A percentile compares a stretch with the other conserved stretches of the same genome.
Conservation (phyloP, 2,888 invertebrate species). For the Hypolimnas misippus region DNA sequence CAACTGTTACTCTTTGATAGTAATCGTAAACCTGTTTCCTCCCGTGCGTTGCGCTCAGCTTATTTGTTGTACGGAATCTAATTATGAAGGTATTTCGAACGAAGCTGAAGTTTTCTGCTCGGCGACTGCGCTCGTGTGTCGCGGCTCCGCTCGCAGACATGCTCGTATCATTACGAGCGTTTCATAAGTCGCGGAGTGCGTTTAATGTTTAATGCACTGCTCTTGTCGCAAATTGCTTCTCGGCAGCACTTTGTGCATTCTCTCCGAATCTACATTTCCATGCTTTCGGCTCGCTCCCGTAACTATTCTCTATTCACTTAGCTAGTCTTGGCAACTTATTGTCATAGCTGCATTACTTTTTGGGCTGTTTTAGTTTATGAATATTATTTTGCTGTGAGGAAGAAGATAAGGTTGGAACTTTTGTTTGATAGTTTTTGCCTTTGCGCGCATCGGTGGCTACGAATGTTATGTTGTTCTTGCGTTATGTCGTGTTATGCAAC, state of each 20-base stretch:
- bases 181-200: constrained; percentile 10
- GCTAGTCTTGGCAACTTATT: neutral
- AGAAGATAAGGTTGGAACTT: neutral
- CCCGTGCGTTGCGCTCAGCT: neutral
- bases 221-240: constrained; percentile 21
- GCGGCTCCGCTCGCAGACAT: neutral
- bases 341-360: constrained; percentile 3
- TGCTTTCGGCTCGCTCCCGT: neutral
- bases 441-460: neutral
- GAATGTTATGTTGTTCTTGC: neutral
- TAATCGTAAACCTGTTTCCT: neutral
- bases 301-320: constrained; percentile 1
- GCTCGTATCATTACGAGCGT: neutral
- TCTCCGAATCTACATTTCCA: neutral
- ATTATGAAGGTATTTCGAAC: neutral
- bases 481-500: neutral
- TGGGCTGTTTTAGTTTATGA: neutral
- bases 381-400: too few relatives aligned
- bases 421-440: neutral
- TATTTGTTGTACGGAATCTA: neutral
- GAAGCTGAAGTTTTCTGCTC: too few relatives aligned
- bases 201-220: constrained; percentile 19
- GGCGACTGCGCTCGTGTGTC: too few relatives aligned
- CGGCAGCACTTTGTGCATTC: neutral
- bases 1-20: neutral